These are phyloP conservation scores for Macrobrachium nipponense DNA, from an alignment of 1,140 invertebrate species.

Conservation along the genomic window DNA sequence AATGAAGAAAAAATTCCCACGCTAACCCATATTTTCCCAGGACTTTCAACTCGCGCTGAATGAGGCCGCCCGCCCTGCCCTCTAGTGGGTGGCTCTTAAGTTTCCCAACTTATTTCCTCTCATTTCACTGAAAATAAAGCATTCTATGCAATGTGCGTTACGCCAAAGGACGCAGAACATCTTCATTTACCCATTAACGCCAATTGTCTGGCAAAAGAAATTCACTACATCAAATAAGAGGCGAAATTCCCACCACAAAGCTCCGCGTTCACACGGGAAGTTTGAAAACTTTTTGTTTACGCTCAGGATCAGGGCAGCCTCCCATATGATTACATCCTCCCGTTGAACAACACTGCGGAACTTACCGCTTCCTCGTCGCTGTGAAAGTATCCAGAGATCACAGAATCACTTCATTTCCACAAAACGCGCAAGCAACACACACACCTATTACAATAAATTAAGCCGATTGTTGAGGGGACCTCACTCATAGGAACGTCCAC, in stretches of 20 bases:
- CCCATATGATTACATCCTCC: constrained; percentile 11
- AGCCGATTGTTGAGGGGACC: constrained; percentile 12
- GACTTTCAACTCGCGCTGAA: constrained; percentile 58
- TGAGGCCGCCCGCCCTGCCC: constrained; percentile 56
- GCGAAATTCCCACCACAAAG: constrained; percentile 60
- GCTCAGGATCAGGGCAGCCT: constrained; percentile 45
- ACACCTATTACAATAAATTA: constrained; percentile 15
- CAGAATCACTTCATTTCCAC: background rate
- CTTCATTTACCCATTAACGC: background rate
- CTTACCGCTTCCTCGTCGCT: background rate
- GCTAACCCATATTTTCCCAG: constrained; percentile 62
- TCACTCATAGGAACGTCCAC: constrained; percentile 46
- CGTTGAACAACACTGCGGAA: background rate
- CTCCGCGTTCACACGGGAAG: constrained; percentile 60
- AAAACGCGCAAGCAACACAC: constrained; percentile 13
- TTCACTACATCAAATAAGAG: constrained; percentile 4
- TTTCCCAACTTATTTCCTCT: constrained; percentile 48
- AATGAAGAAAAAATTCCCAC: constrained; percentile 56
- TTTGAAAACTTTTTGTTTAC: constrained; percentile 63
- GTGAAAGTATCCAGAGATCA: background rate
- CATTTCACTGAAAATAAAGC: constrained; percentile 41
- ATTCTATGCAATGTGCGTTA: no score
- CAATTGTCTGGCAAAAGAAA: background rate
- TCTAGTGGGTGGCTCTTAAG: constrained; percentile 48
- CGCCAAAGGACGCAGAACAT: background rate